A percentile compares a stretch with the other conserved stretches of the same genome.
Conservation (phyloP, 37 sponge, comb jelly and placozoan species). For the Corticium candelabrum region DNA sequence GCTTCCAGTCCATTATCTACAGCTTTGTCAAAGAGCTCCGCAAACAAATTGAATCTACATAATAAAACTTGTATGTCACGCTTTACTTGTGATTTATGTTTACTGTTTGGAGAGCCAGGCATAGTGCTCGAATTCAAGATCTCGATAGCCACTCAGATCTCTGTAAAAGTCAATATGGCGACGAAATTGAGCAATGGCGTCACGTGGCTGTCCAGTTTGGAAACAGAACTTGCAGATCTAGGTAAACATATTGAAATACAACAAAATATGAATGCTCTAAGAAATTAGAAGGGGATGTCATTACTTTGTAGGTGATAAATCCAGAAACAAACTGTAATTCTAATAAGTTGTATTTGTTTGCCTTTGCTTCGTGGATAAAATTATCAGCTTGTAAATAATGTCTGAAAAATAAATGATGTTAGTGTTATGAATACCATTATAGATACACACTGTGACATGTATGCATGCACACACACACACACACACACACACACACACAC, state of each 20-base stretch:
- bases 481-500: not conserved
- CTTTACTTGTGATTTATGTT: too few relatives aligned
- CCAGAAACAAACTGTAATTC: slow-evolving; percentile 83
- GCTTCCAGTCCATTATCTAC: too few relatives aligned
- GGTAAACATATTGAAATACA: not conserved
- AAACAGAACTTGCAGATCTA: slow-evolving; percentile 86
- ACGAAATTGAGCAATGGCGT: slow-evolving; percentile 65
- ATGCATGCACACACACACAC: not conserved
- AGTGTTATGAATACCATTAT: not conserved
- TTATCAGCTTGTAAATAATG: slow-evolving; percentile 54
- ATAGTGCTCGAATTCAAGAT: slow-evolving; percentile 66
- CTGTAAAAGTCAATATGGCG: slow-evolving; percentile 68
- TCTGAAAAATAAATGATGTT: slow-evolving; percentile 11
- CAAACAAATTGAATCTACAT: slow-evolving; percentile 73
- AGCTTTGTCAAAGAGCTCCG: slow-evolving; percentile 69
- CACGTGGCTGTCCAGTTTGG: slow-evolving; percentile 36
- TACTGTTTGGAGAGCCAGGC: slow-evolving; percentile 68
- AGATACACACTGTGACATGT: not conserved
- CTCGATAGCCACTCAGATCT: slow-evolving; percentile 27
- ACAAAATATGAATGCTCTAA: not conserved
- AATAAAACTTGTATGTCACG: too few relatives aligned
- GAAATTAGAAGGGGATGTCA: not conserved
- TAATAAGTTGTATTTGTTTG: slow-evolving; percentile 31
- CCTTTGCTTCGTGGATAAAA: slow-evolving; percentile 33
- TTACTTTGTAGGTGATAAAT: slow-evolving; percentile 77